Base-by-base conservation (phyloP, 2,797 vertebrate species). In the Gila robusta region DNA sequence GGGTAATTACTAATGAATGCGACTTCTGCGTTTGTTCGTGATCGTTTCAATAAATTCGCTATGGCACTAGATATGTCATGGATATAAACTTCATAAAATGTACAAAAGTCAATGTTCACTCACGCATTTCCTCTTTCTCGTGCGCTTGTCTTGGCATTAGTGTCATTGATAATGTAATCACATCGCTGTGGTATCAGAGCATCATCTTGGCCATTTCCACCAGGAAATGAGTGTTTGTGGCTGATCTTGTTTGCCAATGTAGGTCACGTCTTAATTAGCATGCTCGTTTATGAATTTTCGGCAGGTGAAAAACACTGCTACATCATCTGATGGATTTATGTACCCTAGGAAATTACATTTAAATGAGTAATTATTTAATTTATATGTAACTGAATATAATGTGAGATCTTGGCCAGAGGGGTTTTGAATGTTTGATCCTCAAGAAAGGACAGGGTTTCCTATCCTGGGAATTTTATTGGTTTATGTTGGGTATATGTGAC, bases 211-310 rank as follows among this genome's bases (percentile, higher is more conserved):
- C 88, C 90, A 91, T 89, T 91, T 69, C 56, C 87, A 82, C 83
- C 79, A 90, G 93, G 92, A 94, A 94, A 95, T 92, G 91, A 92
- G 91, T 64, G 89, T 92, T 90, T 88, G 73, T 89, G 89, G 72
- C 62, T 92, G 90, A 90, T 93, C 88, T 80, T 90, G 90, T 92
- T 92, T 88, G 88, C 87, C 32, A 69, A 89, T 92, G 92, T 91
- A 87, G 86, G 86, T 89, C 89, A 88, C 73, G 35, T 82, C 71
- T 83, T 79, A 64, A 83, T 44, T 84, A 82, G 64, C 78, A 79
- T 14, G 5, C 87, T 87, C 87, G 39, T 41, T 70, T 79, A 69
- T 89, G 28, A 83, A 44, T 67, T 71, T 80, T 59, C 41, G 71
- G 52, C 66, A 54, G 84, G 74, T 56, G 67, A 44, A 74, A 74